A percentile compares a stretch with the other conserved stretches of the same genome.
Evolutionary conservation across 2,888 invertebrate genomes (phyloP).

Genomic region (Tenthredo scrophulariae): DNA sequence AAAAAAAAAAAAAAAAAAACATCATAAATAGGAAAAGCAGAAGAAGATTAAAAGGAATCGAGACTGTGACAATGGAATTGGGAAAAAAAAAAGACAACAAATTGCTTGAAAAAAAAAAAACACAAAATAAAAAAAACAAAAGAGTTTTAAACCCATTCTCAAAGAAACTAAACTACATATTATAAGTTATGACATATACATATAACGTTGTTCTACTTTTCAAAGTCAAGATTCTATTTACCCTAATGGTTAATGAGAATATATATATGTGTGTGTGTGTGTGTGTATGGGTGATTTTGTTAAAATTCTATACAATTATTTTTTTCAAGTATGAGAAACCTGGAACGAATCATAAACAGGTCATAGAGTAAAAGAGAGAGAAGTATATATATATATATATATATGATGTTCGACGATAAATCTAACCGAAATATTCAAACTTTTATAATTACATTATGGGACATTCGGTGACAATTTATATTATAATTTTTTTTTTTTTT

Average conservation of each 20-base stretch:
- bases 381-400: too few species aligned
- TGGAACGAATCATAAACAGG: too few species aligned
- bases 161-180: not conserved
- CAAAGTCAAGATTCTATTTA: slow-evolving; percentile 9
- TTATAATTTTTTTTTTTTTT: not conserved
- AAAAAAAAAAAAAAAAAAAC: not conserved
- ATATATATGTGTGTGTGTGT: not conserved
- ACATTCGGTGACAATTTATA: too few species aligned
- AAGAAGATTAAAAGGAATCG: not conserved
- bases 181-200: not conserved
- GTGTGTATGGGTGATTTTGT: too few species aligned
- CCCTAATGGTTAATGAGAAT: not conserved
- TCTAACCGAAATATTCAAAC: too few species aligned
- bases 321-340: too few species aligned
- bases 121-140: not conserved
- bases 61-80: too few species aligned
- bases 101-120: not conserved
- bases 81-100: too few species aligned
- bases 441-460: too few species aligned
- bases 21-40: not conserved
- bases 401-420: too few species aligned
- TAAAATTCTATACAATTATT: too few species aligned
- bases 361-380: too few species aligned
- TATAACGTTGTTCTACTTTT: not conserved
- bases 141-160: not conserved